Evolutionary conservation across 2,888 invertebrate species (phyloP), one percentile per base, ranked within the genome.

Genomic region (Rhaphigaster nebulosa): DNA sequence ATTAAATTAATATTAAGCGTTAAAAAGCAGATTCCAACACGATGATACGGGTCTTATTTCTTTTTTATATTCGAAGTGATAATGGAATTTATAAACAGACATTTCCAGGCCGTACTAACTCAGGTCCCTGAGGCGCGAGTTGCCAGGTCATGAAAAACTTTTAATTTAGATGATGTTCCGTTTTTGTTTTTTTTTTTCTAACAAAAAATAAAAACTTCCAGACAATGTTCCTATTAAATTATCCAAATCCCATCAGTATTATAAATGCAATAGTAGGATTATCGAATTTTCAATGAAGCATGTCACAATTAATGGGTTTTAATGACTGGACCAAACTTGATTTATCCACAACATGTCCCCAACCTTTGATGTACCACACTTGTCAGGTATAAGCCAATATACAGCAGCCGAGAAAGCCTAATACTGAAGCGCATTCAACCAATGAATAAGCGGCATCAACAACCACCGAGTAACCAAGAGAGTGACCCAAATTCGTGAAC

Each of bases 21-120:
- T 60, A 26, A 65, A 65, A 29, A 15, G 29, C 26, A 15, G 13
- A 4, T 29, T 26, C 10, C 60, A 10, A n/a, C 3, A 20, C 8
- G 8, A 54, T 5, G 38, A 29, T 20, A 76, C 38, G n/a, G n/a
- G n/a, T n/a, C n/a, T n/a, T n/a, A n/a, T n/a, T n/a, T n/a, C 10
- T 20, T 87, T 52, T 38, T 56, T 29, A 26, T 52, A 50, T 54
- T 56, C 29, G 5, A 87, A 34, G 54, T 56, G 87, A 34, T 87
- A 54, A 87, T 87, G 87, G 87, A 87, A 87, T 87, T 87, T 52
- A 87, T 56, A 87, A 87, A 38, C 54, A 52, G 34, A 23, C 15
- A 38, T 52, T 52, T 52, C 23, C 23, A 56, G n/a, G 23, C 34
- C 6, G 38, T 87, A 38, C 34, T 87, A 87, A 87, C 52, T 56